Base-by-base conservation (phyloP, 2,113 vertebrate genomes). In the Hirundichthys speculiger region DNA sequence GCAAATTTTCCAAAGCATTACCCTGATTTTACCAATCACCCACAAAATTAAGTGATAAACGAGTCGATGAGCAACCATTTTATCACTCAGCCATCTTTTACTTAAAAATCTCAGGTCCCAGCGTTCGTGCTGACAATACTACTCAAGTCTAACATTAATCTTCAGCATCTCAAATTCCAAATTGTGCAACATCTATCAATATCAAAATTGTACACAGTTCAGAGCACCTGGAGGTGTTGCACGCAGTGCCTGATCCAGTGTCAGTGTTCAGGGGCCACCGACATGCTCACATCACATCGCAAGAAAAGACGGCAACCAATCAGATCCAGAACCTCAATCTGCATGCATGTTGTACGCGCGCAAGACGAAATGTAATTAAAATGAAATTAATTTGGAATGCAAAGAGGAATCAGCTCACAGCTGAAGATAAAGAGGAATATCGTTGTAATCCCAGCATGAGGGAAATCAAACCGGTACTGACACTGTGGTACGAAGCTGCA, bases 201-300 rank as follows among this genome's bases (percentile, higher is more conserved):
- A 68, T 64, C 68, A 68, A 41, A 27, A 49, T 14, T 18, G 50
- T 14, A 38, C 55, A 61, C 55, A 62, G 74, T 43, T 80, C 67
- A 21, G 46, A 54, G 39, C 48, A 22, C 21, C 21, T 24, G 16
- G 3, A 3, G 25, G 48, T 56, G 7, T 40, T 52, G 40, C 40
- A 41, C 43, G 4, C 3, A 7, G 41, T 8, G 38, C 42, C 77
- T 85, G 77, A 80, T 86, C 79, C 60, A 34, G 73, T 4, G 63
- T 72, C 39, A 41, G 83, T 78, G 85, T 71, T 86, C 75, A 67
- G 75, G 62, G 79, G 30, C 77, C 70, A 48, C 58, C 34, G 12
- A 72, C 65, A 64, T 48, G 19, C 65, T 75, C 40, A 38, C 64
- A 60, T 39, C 24, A 48, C 54, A 50, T 54, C 21, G 39, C 42